Evolutionary conservation across 2,113 vertebrate genomes (phyloP), one percentile per base, ranked within the genome.

Genomic region (Seriola rivoliana): DNA sequence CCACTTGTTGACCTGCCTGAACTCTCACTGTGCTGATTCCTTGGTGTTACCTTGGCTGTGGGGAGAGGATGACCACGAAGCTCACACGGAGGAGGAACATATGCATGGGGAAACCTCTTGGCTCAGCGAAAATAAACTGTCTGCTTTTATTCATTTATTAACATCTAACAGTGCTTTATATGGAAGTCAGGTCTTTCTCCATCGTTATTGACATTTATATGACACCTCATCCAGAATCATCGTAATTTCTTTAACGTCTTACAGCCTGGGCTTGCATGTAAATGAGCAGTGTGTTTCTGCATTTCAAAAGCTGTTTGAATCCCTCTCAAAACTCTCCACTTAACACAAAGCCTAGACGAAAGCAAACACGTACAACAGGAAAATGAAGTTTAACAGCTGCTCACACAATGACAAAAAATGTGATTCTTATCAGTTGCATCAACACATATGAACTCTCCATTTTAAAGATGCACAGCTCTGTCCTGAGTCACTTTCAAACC

Each of bases 1-100:
- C 90, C 92, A 92, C 85, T 89, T 91, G 90, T 70, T 90, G 91
- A 93, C 93, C 94, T 84, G 52, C 13, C 25, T 82, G 88, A 94
- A 89, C 94, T 81, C 77, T 80, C 81, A 21, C 66, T 44, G 46
- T 42, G 76, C 88, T 59, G 84, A 87, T 76, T 88, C 75, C 72
- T 91, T 74, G 1, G 63, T 9, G 79, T 69, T 79, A 85, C 81
- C 81, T 89, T 79, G 78, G 85, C 75, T 54, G 38, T 84, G 86
- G 81, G 77, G 87, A 92, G 80, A 84, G 81, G 87, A 91, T 29
- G 85, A 89, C 82, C 87, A 82, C 71, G 19, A 34, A 86, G 69
- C 86, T 89, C 86, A 78, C 81, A 40, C 17, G 73, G 62, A 81
- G 71, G 72, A 74, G 34, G 70, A 87, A 84, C 76, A 89, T 36